phyloP scores from a whole-genome alignment of 2,888 invertebrate species.

The Meganola albula region DNA sequence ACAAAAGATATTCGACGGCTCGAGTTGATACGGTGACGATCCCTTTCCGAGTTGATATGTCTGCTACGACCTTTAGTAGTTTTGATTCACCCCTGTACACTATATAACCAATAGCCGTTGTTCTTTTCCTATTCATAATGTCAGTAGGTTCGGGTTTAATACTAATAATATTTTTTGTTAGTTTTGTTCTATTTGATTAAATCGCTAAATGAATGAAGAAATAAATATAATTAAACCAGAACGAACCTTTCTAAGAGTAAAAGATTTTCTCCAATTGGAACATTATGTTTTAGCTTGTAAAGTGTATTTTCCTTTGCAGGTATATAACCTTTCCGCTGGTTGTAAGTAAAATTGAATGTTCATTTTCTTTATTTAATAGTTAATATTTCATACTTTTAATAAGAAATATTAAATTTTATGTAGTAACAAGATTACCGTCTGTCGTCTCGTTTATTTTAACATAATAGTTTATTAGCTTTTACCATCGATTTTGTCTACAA shows the following conservation, averaged over 20 bases:
- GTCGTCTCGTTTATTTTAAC: no score
- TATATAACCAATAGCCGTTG: no score
- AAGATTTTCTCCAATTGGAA: constrained; percentile 15
- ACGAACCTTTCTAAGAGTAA: constrained; percentile 25
- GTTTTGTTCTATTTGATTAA: constrained; percentile 27
- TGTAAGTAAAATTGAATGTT: constrained; percentile 33
- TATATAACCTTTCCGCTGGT: constrained; percentile 12
- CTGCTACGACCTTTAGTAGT: no score
- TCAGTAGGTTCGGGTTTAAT: not conserved
- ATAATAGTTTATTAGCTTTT: no score
- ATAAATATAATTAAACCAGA: constrained; percentile 31
- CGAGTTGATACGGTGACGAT: no score
- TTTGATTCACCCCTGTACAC: no score
- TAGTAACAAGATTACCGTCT: no score
- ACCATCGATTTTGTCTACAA: no score
- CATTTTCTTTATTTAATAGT: constrained; percentile 33
- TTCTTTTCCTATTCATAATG: no score
- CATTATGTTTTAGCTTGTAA: not conserved
- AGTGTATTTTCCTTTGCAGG: constrained; percentile 8
- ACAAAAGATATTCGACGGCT: no score
- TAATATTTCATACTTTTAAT: constrained; percentile 30
- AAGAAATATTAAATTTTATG: no score
- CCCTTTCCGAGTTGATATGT: no score
- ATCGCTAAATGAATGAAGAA: constrained; percentile 30
- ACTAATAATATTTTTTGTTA: constrained; percentile 19